Percentiles rank a stretch among this genome's conserved stretches.
These are phyloP conservation scores for Zaprionus bogoriensis DNA, from an alignment of 2,888 invertebrate species.

Conservation along the genomic window DNA sequence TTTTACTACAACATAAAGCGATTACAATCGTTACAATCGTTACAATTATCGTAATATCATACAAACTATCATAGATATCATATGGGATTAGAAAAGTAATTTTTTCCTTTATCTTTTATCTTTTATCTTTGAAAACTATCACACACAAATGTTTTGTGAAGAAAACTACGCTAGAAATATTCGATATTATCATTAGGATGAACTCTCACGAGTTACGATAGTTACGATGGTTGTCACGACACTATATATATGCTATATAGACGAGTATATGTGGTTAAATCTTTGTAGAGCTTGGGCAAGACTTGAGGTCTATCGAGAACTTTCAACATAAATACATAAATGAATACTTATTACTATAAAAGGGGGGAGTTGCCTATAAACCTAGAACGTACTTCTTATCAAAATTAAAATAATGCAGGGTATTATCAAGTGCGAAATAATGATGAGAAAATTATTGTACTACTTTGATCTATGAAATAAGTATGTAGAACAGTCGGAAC, in stretches of 20 bases:
- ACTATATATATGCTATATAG: slow-evolving; percentile 10
- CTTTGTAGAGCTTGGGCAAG: background rate
- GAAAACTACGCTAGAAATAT: slow-evolving; percentile 55
- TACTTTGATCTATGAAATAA: background rate
- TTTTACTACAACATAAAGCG: slow-evolving; percentile 23
- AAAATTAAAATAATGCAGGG: no score
- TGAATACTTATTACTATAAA: background rate
- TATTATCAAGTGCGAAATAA: background rate
- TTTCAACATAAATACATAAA: background rate
- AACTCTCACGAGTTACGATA: slow-evolving; percentile 5
- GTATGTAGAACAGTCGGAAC: background rate
- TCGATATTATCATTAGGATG: slow-evolving; percentile 4
- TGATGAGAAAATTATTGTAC: background rate
- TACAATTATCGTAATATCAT: slow-evolving; percentile 2
- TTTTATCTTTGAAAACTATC: slow-evolving; percentile 72
- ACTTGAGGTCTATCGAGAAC: background rate
- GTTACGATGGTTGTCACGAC: slow-evolving; percentile 15
- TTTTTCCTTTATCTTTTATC: no score
- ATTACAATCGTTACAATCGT: background rate
- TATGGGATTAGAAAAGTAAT: slow-evolving; percentile 38
- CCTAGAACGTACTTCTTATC: no score
- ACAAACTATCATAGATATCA: slow-evolving; percentile 21
- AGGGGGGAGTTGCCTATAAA: no score
- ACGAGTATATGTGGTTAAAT: slow-evolving; percentile 2
- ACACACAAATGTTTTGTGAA: slow-evolving; percentile 61